Conservation (phyloP, 2,797 vertebrate genomes). For the Meriones psammophilus region DNA sequence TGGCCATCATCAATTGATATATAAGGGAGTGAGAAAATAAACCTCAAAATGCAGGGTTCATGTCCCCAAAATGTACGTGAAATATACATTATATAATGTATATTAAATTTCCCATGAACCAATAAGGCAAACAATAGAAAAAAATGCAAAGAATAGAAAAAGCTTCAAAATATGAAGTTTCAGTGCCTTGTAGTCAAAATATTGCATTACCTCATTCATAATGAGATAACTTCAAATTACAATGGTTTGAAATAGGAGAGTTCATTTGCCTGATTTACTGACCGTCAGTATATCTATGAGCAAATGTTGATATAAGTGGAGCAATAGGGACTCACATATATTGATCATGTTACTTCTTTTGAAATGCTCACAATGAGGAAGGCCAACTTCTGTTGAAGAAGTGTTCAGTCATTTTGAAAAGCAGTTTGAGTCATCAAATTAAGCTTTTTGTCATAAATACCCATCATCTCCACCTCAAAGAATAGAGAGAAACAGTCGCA, state of each 20-base stretch:
- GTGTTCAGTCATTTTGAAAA: background rate
- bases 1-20: background rate
- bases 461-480: background rate
- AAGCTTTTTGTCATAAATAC: background rate
- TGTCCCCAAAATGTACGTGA: background rate
- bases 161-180: slow-evolving; percentile 30
- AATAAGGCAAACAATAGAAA: background rate
- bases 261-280: background rate
- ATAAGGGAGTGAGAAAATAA: slow-evolving; percentile 3
- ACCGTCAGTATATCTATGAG: slow-evolving; percentile 3
- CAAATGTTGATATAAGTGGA: background rate
- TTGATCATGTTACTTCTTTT: background rate
- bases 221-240: slow-evolving; percentile 22
- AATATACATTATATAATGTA: background rate
- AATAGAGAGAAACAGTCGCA: background rate
- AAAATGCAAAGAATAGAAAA: background rate
- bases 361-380: background rate
- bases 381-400: background rate
- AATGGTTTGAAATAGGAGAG: background rate
- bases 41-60: background rate
- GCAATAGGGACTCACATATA: background rate
- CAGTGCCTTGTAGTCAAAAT: background rate
- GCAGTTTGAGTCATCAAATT: slow-evolving; percentile 9
- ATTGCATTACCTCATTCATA: background rate
- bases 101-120: background rate